phyloP scores from a whole-genome alignment of 2,797 vertebrate species.

The Lacerta agilis region DNA sequence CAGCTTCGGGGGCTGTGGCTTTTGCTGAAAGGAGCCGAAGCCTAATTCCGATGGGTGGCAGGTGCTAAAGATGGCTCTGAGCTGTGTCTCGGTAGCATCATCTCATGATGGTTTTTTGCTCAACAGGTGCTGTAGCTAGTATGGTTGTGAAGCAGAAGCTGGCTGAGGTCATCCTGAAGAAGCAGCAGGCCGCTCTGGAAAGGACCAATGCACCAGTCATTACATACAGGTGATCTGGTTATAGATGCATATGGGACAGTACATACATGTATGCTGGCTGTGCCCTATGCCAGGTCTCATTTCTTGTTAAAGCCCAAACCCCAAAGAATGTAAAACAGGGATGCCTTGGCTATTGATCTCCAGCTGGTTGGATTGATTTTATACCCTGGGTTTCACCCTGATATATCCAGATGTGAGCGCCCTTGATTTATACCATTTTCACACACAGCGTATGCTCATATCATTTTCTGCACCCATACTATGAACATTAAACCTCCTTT shows the following conservation, averaged over 20 bases:
- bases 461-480: not conserved
- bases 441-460: not conserved
- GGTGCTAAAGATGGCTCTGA: not conserved
- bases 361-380: not conserved
- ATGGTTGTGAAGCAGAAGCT: constrained; percentile 93
- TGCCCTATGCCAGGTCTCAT: too few species aligned
- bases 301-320: not conserved
- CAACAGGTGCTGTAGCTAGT: constrained; percentile 92
- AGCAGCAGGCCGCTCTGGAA: constrained; percentile 91
- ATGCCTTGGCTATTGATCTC: not conserved
- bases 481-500: not conserved
- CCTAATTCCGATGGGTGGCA: not conserved
- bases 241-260: not conserved
- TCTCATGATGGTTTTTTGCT: not conserved
- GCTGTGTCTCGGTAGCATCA: not conserved
- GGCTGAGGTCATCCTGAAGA: constrained; percentile 94
- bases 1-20: not conserved
- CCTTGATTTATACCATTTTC: not conserved
- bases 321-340: too few species aligned
- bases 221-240: constrained; percentile 84
- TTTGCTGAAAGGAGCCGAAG: not conserved
- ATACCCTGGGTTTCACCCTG: not conserved
- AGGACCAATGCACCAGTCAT: constrained; percentile 81
- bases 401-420: not conserved
- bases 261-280: not conserved